Conservation (phyloP, 1,140 invertebrate species). For the Papilio polytes region DNA sequence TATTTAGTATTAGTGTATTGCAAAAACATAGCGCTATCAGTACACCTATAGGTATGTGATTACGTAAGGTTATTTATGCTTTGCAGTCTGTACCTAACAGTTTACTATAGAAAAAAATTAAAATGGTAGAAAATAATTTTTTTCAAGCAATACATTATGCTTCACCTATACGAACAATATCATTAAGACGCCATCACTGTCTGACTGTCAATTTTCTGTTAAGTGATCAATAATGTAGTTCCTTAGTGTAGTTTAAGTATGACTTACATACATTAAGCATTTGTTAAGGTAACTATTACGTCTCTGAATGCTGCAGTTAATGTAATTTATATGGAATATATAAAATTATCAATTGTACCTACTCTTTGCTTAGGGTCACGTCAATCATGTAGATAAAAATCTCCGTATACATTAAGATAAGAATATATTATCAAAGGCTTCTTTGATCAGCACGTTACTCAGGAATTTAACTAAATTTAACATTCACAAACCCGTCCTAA, state of each 20-base stretch:
- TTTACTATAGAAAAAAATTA: neutral
- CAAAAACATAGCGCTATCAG: constrained; percentile 28
- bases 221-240: neutral
- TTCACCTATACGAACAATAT: neutral
- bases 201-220: neutral
- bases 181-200: neutral
- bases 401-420: constrained; percentile 10
- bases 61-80: neutral
- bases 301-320: neutral
- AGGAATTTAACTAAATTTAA: neutral
- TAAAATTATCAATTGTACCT: neutral
- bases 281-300: neutral
- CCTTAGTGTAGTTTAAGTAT: no score
- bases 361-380: neutral
- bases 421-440: constrained; percentile 3
- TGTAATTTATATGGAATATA: neutral
- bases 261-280: no score
- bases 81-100: neutral
- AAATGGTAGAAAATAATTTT: neutral
- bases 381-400: constrained; percentile 6
- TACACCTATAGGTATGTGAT: neutral
- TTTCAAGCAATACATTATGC: neutral
- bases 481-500: no score
- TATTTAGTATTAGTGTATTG: neutral
- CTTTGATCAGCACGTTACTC: neutral